Evolutionary conservation across 2,797 vertebrate genomes (phyloP), one percentile per base, ranked within the genome.

Genomic region (Halcyon chelicuti): DNA sequence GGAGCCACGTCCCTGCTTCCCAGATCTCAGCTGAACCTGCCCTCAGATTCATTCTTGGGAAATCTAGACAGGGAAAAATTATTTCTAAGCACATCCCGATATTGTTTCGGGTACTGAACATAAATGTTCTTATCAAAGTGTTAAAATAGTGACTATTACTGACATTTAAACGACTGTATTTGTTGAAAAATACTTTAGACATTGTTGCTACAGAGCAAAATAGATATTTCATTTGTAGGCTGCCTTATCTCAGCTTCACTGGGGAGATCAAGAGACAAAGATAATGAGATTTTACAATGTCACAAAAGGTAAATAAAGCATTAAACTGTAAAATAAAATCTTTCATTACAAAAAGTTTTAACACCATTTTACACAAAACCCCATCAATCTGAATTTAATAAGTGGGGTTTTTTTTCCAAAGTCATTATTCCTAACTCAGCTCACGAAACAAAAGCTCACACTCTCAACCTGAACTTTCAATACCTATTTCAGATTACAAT

Each of bases 281-380:
- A 92, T 91, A 97, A 97, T 88, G 88, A 94, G 55, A 61, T 81
- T 96, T 90, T 60, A 79, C 65, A 55, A 37, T 90, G 91, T 94
- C 93, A 96, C 89, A 95, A 94, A 97, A 93, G 61, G 76, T 97
- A 98, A 97, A 96, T 86, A 97, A 93, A 96, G 79, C 17, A 10
- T 70, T 94, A 94, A 90, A 65, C 46, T 67, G 62, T 46, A 25
- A 93, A 93, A 97, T 86, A 91, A 82, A 94, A 88, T 85, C 76
- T 33, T 89, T 81, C 42, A 35, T 77, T 85, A 58, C 14, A 61
- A 42, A 90, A 96, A 55, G 29, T 92, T 86, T 82, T 74, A 93
- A 63, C n/a, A 94, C 20, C 4, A 49, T 83, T 93, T 95, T 82
- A 54, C 62, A 81, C 68, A 49, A 89, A 68, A 18, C 2, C 10